Conservation (phyloP, 2,113 vertebrate genomes). For the Oophaga pumilio region DNA sequence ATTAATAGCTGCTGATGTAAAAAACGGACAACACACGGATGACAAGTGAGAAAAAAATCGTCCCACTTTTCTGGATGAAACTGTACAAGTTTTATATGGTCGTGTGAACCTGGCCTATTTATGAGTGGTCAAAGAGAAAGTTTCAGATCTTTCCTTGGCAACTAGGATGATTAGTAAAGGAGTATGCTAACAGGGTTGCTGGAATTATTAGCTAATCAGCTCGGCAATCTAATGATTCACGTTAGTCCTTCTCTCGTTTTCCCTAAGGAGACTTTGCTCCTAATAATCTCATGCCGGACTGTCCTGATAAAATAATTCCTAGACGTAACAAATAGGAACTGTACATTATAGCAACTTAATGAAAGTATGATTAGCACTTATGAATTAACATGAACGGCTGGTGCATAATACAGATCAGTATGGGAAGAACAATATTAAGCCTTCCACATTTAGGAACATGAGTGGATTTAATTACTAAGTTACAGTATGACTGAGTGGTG, state of each 20-base stretch:
- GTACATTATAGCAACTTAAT: not conserved
- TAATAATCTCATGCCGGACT: conserved; percentile 12
- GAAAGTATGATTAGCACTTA: conserved; percentile 15
- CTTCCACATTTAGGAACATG: not conserved
- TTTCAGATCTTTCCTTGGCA: not conserved
- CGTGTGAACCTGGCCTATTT: not conserved
- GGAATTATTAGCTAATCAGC: not conserved
- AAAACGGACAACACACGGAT: too few relatives aligned
- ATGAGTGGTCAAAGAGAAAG: not conserved
- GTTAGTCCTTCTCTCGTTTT: conserved; percentile 3
- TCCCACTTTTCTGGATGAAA: too few relatives aligned
- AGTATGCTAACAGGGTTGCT: not conserved
- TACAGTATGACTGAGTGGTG: not conserved
- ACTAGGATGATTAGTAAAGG: conserved; percentile 5
- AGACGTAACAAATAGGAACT: not conserved
- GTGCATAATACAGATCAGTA: conserved; percentile 5
- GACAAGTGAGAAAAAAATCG: too few relatives aligned
- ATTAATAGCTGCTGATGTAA: too few relatives aligned
- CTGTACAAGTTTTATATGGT: too few relatives aligned
- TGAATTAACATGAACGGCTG: conserved; percentile 2
- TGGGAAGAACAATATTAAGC: not conserved
- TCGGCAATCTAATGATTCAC: not conserved
- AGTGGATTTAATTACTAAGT: not conserved
- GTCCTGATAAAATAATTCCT: conserved; percentile 9
- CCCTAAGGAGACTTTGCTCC: conserved; percentile 18